Evolutionary conservation across 37 sponge, comb jelly and placozoan species (phyloP).

Genomic region (Halichondria panicea): DNA sequence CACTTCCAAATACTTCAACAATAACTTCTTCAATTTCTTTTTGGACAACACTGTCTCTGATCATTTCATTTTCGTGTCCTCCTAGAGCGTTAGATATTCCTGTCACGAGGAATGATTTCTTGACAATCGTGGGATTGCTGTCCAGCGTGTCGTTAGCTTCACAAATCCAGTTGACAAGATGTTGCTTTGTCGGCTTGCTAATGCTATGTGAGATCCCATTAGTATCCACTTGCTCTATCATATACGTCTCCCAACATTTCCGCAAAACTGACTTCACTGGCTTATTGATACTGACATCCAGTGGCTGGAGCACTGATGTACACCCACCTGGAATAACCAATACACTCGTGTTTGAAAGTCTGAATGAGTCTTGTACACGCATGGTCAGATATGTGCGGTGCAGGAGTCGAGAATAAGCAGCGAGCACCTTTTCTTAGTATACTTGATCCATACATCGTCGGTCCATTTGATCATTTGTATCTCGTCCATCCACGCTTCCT

Average conservation of each 20-base stretch:
- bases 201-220: neutral
- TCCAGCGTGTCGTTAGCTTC: slow-evolving; percentile 1
- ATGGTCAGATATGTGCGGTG: slow-evolving; percentile 23
- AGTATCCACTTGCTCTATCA: slow-evolving; percentile 6
- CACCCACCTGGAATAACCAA: slow-evolving; percentile 51
- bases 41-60: neutral
- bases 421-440: slow-evolving; percentile 3
- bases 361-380: slow-evolving; percentile 11
- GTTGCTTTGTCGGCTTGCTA: neutral
- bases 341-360: neutral
- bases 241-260: neutral
- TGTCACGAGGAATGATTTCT: slow-evolving; percentile 42
- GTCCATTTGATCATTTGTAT: slow-evolving; percentile 32
- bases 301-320: slow-evolving; percentile 42
- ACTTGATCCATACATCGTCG: neutral
- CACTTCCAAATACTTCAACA: slow-evolving; percentile 12
- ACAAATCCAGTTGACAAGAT: slow-evolving; percentile 13
- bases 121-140: slow-evolving; percentile 4
- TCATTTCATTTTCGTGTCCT: slow-evolving; percentile 3
- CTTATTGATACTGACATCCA: slow-evolving; percentile 38
- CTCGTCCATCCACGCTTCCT: slow-evolving; percentile 26
- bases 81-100: slow-evolving; percentile 36
- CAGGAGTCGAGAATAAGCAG: slow-evolving; percentile 29
- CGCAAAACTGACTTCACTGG: slow-evolving; percentile 18
- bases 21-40: slow-evolving; percentile 16